Conservation (phyloP, 2,888 invertebrate species). For the Entomobrya multifasciata region DNA sequence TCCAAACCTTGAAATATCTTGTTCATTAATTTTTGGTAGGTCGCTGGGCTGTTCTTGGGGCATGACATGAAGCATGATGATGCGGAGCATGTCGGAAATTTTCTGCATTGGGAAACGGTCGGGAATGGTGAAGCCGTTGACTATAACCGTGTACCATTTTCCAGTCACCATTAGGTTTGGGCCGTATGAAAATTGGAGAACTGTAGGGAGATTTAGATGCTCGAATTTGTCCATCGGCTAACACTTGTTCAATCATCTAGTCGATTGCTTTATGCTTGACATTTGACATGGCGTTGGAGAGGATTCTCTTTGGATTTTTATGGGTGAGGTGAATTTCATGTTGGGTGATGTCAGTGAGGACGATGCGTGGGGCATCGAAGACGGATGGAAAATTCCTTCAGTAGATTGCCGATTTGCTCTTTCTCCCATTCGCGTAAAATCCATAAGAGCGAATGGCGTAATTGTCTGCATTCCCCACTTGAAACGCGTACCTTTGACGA, state of each 20-base stretch:
- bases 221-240: no score
- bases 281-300: background rate
- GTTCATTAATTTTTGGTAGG: conserved; percentile 64
- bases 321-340: conserved; percentile 45
- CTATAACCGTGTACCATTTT: conserved; percentile 28
- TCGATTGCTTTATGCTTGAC: conserved; percentile 32
- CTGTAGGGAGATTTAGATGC: conserved; percentile 51
- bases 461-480: background rate
- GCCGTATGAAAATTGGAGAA: conserved; percentile 22
- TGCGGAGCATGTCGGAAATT: conserved; percentile 28
- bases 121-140: conserved; percentile 33
- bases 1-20: conserved; percentile 47
- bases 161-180: conserved; percentile 37
- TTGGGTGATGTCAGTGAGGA: background rate
- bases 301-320: conserved; percentile 13
- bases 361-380: background rate
- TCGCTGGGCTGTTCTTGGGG: conserved; percentile 54
- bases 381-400: conserved; percentile 34
- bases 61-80: conserved; percentile 70
- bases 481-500: background rate
- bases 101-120: conserved; percentile 51
- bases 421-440: conserved; percentile 11
- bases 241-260: conserved; percentile 38
- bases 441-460: conserved; percentile 1
- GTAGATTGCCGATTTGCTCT: conserved; percentile 10